Evolutionary conservation across 2,113 vertebrate species (phyloP), one percentile per base, ranked within the genome.

Genomic region (Orientallactaga bullata): DNA sequence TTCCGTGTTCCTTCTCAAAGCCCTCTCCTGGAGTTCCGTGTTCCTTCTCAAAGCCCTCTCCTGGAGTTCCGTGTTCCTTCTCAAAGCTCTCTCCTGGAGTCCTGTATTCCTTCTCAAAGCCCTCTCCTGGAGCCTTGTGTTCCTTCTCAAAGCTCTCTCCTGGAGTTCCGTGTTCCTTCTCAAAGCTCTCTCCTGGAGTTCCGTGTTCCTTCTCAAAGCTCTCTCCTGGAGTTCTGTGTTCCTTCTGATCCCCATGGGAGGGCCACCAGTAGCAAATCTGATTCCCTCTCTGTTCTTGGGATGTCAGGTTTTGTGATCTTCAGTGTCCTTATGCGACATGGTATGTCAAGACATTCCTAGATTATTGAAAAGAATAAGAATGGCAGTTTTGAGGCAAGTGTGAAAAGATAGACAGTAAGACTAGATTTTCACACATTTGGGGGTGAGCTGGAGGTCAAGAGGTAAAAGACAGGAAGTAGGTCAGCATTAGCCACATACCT

Each of bases 401-500:
- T 18, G 35, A 68, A 60, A 42, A 35, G 8, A 23, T 18, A 16
- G 8, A 23, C 13, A 16, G 16, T 24, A 18, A 39, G 10, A 32
- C 76, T 16, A n/a, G 66, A 51, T 65, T 84, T 80, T 15, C 39
- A 35, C 32, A 11, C 39, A 18, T 4, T 20, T 28, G n/a, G 66
- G 73, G 35, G 20, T 26, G 30, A 63, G n/a, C 47, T 17, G 23
- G 12, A 30, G 26, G 9, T 15, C 26, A 1, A 0, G 16, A 60
- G 15, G 6, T 32, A 15, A 66, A 18, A n/a, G 69, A 28, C 37
- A 39, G 72, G 65, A 32, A 47, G 37, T n/a, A 30, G 73, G 30
- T 55, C 35, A 10, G 2, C 5, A 0, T 58, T 24, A 39, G 21
- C 61, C 74, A 8, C 5, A 0, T 16, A 0, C 71, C 30, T 21